Conservation (phyloP, 2,113 vertebrate species). For the Syngnathus scovelli region DNA sequence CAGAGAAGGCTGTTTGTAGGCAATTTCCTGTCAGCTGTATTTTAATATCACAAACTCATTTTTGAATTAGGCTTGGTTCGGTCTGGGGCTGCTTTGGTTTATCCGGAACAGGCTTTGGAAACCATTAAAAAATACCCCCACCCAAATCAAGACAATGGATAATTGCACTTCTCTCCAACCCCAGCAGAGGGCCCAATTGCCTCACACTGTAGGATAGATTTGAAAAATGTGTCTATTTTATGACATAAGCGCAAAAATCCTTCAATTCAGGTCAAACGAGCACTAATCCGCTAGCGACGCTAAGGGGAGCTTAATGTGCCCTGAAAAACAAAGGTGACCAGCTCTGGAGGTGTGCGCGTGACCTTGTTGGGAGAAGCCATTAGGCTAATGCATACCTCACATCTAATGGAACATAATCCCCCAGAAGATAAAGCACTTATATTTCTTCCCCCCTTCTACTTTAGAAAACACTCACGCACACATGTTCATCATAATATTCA, state of each 20-base stretch:
- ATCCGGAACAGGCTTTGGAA: neutral
- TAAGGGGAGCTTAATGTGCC: constrained; percentile 34
- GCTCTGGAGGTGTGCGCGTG: neutral
- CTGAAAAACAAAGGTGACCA: neutral
- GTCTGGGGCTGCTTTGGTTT: too few species aligned
- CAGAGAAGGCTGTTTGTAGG: neutral
- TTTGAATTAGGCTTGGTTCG: too few species aligned
- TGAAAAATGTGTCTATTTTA: constrained; percentile 6
- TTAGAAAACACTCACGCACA: neutral
- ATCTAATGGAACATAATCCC: constrained; percentile 60
- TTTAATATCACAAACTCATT: too few species aligned
- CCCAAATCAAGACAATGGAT: neutral
- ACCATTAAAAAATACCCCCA: neutral
- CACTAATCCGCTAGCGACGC: constrained; percentile 46
- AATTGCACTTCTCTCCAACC: constrained; percentile 24
- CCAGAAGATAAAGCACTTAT: constrained; percentile 53
- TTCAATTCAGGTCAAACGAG: constrained; percentile 60
- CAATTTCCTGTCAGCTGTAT: neutral
- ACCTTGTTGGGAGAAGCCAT: constrained; percentile 22
- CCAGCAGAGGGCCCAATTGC: constrained; percentile 53
- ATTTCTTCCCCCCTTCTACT: constrained; percentile 27
- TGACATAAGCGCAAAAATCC: constrained; percentile 54
- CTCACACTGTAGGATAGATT: neutral
- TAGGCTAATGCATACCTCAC: constrained; percentile 54
- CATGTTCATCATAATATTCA: neutral